Percentiles rank a stretch among this genome's conserved stretches.
phyloP scores from a whole-genome alignment of 2,113 vertebrate genomes.

The Hiodon alosoides region DNA sequence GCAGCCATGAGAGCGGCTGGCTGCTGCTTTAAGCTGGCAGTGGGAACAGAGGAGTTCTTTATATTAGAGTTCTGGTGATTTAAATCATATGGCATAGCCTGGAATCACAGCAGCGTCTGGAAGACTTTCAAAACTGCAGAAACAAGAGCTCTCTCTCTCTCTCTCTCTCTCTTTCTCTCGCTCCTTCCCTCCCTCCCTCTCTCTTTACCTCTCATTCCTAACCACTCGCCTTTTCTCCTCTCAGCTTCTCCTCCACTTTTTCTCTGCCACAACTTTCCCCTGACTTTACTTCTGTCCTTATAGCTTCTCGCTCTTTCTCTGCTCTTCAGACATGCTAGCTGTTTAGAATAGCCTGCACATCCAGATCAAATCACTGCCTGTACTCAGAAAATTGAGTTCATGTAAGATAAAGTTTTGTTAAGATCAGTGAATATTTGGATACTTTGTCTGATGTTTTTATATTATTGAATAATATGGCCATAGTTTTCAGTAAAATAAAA shows the following conservation, averaged over 20 bases:
- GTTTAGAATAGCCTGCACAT: slow-evolving; percentile 33
- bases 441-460: slow-evolving; percentile 20
- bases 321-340: not conserved
- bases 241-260: slow-evolving; percentile 9
- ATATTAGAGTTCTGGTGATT: slow-evolving; percentile 78
- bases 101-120: slow-evolving; percentile 68
- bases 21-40: slow-evolving; percentile 71
- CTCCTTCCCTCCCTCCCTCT: slow-evolving; percentile 5
- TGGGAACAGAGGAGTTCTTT: slow-evolving; percentile 76
- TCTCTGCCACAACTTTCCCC: slow-evolving; percentile 21
- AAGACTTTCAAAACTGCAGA: slow-evolving; percentile 63
- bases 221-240: not conserved
- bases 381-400: slow-evolving; percentile 30
- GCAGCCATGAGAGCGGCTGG: slow-evolving; percentile 56
- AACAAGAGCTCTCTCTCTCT: slow-evolving; percentile 62
- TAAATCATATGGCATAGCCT: slow-evolving; percentile 80
- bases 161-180: slow-evolving; percentile 51
- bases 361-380: slow-evolving; percentile 26
- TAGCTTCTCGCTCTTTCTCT: too few relatives aligned
- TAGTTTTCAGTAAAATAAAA: not conserved
- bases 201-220: slow-evolving; percentile 7
- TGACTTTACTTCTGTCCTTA: too few relatives aligned
- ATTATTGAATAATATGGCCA: not conserved
- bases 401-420: slow-evolving; percentile 39
- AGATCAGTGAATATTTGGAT: slow-evolving; percentile 13